A percentile compares a stretch with the other conserved stretches of the same genome.
These are phyloP conservation scores for Phorcus lineatus DNA, from an alignment of 2,888 invertebrate species.

Conservation along the genomic window DNA sequence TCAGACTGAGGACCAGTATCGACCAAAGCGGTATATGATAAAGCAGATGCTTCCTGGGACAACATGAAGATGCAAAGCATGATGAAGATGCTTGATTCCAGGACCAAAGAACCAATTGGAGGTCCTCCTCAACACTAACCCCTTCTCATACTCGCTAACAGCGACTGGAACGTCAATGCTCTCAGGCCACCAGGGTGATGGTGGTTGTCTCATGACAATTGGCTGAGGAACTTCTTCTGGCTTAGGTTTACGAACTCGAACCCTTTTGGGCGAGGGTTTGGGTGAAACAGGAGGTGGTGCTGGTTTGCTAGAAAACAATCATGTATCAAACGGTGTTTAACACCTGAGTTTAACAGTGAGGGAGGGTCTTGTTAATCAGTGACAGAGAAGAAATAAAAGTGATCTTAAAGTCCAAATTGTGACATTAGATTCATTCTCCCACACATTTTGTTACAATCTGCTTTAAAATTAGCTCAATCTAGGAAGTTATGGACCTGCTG, in stretches of 20 bases:
- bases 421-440: neutral
- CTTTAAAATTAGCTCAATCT: neutral
- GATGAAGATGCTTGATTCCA: too few species aligned
- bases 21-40: too few species aligned
- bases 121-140: constrained; percentile 30
- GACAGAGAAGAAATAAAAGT: neutral
- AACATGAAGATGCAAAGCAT: neutral
- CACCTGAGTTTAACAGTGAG: too few species aligned
- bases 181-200: constrained; percentile 38
- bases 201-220: constrained; percentile 28
- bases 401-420: neutral
- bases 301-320: constrained; percentile 9
- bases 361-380: too few species aligned
- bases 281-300: constrained; percentile 25
- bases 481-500: neutral
- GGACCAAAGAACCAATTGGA: too few species aligned
- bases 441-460: neutral
- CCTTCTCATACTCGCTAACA: constrained; percentile 32
- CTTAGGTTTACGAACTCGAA: constrained; percentile 22
- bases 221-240: constrained; percentile 26
- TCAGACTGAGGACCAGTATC: too few species aligned
- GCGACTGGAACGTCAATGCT: constrained; percentile 36
- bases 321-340: neutral
- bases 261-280: constrained; percentile 30
- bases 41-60: neutral